Conservation (phyloP, 2,888 invertebrate genomes). For the Entomobrya proxima region DNA sequence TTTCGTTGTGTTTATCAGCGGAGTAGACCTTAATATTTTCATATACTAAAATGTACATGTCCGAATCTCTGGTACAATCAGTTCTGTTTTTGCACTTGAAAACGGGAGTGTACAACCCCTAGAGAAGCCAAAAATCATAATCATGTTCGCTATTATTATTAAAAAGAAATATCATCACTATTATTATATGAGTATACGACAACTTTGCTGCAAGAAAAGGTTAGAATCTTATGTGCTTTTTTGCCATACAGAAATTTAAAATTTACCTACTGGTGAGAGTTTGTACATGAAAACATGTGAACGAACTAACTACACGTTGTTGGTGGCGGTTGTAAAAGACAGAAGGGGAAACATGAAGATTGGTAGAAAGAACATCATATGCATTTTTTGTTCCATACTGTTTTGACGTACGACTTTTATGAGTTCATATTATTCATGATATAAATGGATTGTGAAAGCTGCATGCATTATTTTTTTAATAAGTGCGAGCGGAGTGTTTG, state of each 20-base stretch:
- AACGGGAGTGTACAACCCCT: neutral
- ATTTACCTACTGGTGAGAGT: conserved; percentile 27
- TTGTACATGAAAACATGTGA: neutral
- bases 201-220: neutral
- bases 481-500: no score
- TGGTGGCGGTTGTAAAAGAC: neutral
- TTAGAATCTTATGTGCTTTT: neutral
- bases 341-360: neutral
- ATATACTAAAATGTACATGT: neutral
- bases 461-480: no score
- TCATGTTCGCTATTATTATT: neutral
- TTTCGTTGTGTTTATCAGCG: conserved; percentile 36
- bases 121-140: neutral
- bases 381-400: no score
- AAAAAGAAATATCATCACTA: neutral
- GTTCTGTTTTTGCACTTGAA: conserved; percentile 1
- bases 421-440: no score
- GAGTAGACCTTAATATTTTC: neutral
- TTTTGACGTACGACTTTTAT: neutral
- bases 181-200: conserved; percentile 26
- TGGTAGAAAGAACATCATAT: neutral
- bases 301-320: conserved; percentile 9
- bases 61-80: conserved; percentile 12
- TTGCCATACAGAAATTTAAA: neutral
- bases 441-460: no score